Conservation (phyloP, 1,140 invertebrate genomes). For the silkworm (Bombyx mori) region DNA sequence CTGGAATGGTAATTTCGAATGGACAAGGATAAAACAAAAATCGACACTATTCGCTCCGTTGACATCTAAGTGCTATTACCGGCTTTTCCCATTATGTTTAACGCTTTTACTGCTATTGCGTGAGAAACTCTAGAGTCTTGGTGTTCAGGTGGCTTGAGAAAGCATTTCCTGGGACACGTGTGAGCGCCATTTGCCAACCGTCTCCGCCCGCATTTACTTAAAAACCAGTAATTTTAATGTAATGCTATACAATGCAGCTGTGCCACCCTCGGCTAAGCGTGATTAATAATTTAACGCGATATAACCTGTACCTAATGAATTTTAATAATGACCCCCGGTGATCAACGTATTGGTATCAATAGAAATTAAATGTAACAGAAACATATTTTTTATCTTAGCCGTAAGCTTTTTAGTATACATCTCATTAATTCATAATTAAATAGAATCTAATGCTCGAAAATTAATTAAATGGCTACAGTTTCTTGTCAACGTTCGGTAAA, state of each 20-base stretch:
- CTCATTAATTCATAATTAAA: no score
- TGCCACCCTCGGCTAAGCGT: constrained; percentile 34
- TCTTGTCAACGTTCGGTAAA: no score
- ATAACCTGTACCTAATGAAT: constrained; percentile 32
- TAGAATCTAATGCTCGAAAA: no score
- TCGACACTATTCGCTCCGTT: neutral
- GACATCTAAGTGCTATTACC: constrained; percentile 31
- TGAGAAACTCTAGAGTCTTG: constrained; percentile 41
- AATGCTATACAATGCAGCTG: constrained; percentile 57
- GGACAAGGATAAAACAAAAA: no score
- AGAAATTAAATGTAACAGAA: no score
- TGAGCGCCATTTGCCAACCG: constrained; percentile 41
- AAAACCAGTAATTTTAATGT: constrained; percentile 57
- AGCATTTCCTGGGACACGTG: constrained; percentile 49
- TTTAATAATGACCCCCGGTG: constrained; percentile 18
- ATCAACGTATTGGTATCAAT: no score
- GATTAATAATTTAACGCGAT: constrained; percentile 16
- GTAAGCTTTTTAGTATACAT: no score
- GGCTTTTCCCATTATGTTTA: constrained; percentile 30
- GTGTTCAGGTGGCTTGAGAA: constrained; percentile 41
- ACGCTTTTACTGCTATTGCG: constrained; percentile 30
- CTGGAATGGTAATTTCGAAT: no score
- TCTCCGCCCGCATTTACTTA: constrained; percentile 51
- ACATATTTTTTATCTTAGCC: no score
- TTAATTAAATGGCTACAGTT: no score